Conservation (phyloP, 2,888 invertebrate species). For the Apoda limacodes region DNA sequence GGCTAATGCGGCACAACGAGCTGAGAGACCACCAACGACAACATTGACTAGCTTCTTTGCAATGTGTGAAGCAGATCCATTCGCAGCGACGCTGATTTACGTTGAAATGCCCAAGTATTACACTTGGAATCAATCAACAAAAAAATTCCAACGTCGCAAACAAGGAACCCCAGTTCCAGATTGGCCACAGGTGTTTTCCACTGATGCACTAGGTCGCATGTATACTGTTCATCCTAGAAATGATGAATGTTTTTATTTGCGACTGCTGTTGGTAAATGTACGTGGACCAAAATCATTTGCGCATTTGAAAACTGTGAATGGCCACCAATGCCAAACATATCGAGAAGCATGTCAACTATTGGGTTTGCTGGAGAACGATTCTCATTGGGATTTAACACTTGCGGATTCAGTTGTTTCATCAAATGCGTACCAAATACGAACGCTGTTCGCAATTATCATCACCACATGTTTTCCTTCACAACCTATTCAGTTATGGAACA, state of each 20-base stretch:
- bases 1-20: constrained; percentile 14
- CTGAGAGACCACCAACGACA: constrained; percentile 15
- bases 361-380: too few relatives aligned
- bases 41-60: constrained; percentile 18
- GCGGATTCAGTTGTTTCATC: constrained; percentile 22
- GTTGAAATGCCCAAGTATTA: constrained; percentile 29
- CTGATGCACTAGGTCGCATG: constrained; percentile 17
- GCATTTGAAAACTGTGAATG: too few relatives aligned
- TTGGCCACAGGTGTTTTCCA: constrained; percentile 21
- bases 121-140: constrained; percentile 29
- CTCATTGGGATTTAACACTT: too few relatives aligned
- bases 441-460: too few relatives aligned
- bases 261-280: constrained; percentile 16
- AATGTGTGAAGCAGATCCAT: constrained; percentile 21
- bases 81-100: constrained; percentile 26
- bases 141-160: constrained; percentile 28
- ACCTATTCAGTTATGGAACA: constrained; percentile 8
- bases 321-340: constrained; percentile 14
- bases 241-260: constrained; percentile 17
- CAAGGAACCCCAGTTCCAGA: constrained; percentile 25
- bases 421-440: constrained; percentile 16
- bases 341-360: constrained; percentile 16
- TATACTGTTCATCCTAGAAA: constrained; percentile 18
- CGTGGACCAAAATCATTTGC: constrained; percentile 19
- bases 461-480: constrained; percentile 13